Percentiles rank a stretch among this genome's conserved stretches.
These are phyloP conservation scores for Eulemur rufifrons DNA, from an alignment of 2,113 vertebrate species.

Conservation along the genomic window DNA sequence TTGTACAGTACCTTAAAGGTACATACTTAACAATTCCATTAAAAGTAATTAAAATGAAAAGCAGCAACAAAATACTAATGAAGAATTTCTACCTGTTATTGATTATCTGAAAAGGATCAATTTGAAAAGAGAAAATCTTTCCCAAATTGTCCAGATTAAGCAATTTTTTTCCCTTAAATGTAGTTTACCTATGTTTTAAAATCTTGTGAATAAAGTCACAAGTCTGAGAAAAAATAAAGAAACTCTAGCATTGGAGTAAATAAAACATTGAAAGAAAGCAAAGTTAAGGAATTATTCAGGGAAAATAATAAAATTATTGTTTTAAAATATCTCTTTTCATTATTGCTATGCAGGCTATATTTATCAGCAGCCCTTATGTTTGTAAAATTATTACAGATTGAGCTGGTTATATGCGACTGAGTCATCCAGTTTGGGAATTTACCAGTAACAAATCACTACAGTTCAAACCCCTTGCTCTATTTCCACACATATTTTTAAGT, in stretches of 20 bases:
- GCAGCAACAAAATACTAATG: background rate
- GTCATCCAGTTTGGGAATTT: conserved; percentile 55
- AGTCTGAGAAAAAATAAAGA: background rate
- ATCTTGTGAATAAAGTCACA: background rate
- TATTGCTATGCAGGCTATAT: background rate
- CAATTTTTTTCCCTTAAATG: background rate
- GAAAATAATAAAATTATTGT: background rate
- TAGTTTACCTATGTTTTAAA: background rate
- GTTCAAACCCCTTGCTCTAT: background rate
- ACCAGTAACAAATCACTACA: conserved; percentile 9
- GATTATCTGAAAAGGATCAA: background rate
- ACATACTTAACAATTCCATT: background rate
- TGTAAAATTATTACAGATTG: conserved; percentile 46
- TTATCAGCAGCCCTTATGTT: conserved; percentile 51
- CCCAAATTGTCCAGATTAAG: background rate
- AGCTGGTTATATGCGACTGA: conserved; percentile 1
- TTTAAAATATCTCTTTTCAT: conserved; percentile 26
- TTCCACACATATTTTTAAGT: conserved; percentile 5
- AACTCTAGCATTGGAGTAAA: background rate
- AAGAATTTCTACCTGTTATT: background rate
- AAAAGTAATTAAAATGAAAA: conserved; percentile 10
- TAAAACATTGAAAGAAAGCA: background rate
- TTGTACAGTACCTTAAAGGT: background rate
- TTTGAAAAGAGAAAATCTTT: background rate
- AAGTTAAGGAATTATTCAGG: background rate